A percentile compares a stretch with the other conserved stretches of the same genome.
These are phyloP conservation scores for Agrochola macilenta DNA, from an alignment of 2,888 invertebrate genomes.

Conservation along the genomic window DNA sequence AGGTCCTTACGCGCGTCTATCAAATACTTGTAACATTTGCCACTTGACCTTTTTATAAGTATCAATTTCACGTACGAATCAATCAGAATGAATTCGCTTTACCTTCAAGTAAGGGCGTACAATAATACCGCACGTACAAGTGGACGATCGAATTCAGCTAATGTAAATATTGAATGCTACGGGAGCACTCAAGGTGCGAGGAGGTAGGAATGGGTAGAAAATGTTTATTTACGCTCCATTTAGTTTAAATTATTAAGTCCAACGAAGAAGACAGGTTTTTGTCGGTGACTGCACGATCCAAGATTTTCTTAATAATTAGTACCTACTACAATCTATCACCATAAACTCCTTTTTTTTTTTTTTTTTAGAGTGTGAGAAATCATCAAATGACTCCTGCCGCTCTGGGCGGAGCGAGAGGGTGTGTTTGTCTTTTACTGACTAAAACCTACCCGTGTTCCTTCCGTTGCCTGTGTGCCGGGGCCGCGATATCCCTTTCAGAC, in stretches of 20 bases:
- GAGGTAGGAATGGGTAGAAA: slow-evolving; percentile 53
- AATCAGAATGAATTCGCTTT: slow-evolving; percentile 63
- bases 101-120: slow-evolving; percentile 49
- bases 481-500: too few relatives aligned
- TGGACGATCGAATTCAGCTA: slow-evolving; percentile 46
- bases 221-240: not conserved
- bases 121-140: slow-evolving; percentile 57
- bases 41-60: slow-evolving; percentile 35
- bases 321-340: too few relatives aligned
- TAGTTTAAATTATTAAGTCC: not conserved
- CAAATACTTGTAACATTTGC: slow-evolving; percentile 14
- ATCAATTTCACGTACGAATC: slow-evolving; percentile 58
- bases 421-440: too few relatives aligned
- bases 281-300: too few relatives aligned
- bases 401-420: too few relatives aligned
- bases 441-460: too few relatives aligned
- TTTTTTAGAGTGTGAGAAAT: too few relatives aligned
- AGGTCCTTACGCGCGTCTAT: not conserved
- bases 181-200: slow-evolving; percentile 36
- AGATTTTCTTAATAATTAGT: too few relatives aligned
- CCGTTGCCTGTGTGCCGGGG: too few relatives aligned
- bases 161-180: slow-evolving; percentile 71
- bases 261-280: not conserved
- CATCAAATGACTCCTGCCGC: too few relatives aligned
- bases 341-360: too few relatives aligned